Conservation (phyloP, 30 jellyfish, hydroid and myxozoan genomes). For the Turritopsis rubra region DNA sequence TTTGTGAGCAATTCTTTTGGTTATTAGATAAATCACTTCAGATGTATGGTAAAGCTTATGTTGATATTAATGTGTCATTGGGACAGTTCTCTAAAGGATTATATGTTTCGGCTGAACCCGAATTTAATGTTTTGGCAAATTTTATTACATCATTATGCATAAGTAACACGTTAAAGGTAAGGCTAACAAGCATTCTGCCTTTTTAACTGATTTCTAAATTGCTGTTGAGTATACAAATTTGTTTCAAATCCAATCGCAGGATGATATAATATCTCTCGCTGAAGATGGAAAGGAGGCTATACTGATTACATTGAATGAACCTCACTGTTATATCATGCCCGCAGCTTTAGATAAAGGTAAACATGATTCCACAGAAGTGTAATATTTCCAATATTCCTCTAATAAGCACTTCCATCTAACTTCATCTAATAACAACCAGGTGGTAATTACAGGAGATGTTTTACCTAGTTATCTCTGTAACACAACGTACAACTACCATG, state of each 20-base stretch:
- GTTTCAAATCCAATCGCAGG: background rate
- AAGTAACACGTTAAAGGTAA: slow-evolving; percentile 42
- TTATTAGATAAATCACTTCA: slow-evolving; percentile 55
- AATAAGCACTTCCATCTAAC: too few relatives aligned
- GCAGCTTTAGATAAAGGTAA: slow-evolving; percentile 95
- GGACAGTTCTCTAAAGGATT: slow-evolving; percentile 71
- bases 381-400: too few relatives aligned
- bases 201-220: background rate
- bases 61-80: slow-evolving; percentile 64
- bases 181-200: background rate
- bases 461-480: too few relatives aligned
- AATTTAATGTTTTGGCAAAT: slow-evolving; percentile 60
- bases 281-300: slow-evolving; percentile 52
- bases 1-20: background rate
- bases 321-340: slow-evolving; percentile 66
- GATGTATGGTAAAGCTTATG: slow-evolving; percentile 78
- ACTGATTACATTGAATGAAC: slow-evolving; percentile 65
- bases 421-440: too few relatives aligned
- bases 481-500: too few relatives aligned
- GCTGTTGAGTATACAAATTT: background rate
- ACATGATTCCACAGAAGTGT: too few relatives aligned
- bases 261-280: background rate
- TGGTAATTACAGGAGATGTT: too few relatives aligned
- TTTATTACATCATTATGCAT: slow-evolving; percentile 61
- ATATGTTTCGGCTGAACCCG: slow-evolving; percentile 16